Percentiles rank a stretch among this genome's conserved stretches.
These are phyloP conservation scores for Crotalus viridis DNA, from an alignment of 2,113 vertebrate genomes.

Conservation along the genomic window DNA sequence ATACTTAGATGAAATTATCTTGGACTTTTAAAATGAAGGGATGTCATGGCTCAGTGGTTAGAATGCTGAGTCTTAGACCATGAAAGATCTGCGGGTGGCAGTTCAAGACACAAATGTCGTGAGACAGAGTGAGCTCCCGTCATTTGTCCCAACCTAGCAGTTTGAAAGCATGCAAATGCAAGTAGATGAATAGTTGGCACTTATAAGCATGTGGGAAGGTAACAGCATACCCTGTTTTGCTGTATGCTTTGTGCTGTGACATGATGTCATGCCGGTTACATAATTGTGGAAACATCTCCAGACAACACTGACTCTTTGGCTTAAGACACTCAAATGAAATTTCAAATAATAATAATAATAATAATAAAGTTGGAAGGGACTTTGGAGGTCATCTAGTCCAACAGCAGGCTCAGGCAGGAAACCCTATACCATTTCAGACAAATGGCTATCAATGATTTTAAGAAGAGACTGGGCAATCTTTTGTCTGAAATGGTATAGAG, in stretches of 20 bases:
- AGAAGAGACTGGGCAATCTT: too few relatives aligned
- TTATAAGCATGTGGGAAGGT: neutral
- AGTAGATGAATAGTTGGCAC: neutral
- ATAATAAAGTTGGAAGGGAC: too few relatives aligned
- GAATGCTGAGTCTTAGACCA: neutral
- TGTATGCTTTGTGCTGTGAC: neutral
- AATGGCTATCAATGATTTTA: too few relatives aligned
- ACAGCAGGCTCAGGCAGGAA: too few relatives aligned
- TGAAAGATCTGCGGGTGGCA: neutral
- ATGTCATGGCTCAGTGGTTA: neutral
- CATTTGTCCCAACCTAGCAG: neutral
- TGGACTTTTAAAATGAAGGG: neutral
- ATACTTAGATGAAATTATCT: constrained; percentile 13
- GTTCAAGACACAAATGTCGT: neutral
- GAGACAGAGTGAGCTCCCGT: neutral
- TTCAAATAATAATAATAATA: too few relatives aligned
- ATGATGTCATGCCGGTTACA: neutral
- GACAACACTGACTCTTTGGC: neutral
- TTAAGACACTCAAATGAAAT: neutral
- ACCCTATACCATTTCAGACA: too few relatives aligned
- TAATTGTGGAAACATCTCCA: neutral
- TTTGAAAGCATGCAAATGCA: neutral
- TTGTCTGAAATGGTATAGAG: too few relatives aligned
- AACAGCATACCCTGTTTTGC: neutral
- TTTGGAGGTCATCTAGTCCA: too few relatives aligned